Evolutionary conservation across 2,797 vertebrate species (phyloP).

Genomic region (Sebastes baramenuke): DNA sequence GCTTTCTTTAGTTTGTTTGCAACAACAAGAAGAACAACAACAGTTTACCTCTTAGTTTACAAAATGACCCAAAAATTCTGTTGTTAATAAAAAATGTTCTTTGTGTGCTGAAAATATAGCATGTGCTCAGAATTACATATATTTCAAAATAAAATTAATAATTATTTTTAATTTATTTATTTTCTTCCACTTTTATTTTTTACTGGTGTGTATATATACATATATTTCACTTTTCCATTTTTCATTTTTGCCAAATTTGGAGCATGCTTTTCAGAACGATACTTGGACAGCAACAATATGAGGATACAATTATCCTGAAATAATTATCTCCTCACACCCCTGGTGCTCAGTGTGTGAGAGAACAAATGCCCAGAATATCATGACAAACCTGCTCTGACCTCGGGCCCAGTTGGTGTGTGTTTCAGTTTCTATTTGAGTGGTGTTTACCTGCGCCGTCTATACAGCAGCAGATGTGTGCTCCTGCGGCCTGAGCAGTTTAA

Average conservation of each 20-base stretch:
- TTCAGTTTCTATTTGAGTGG: neutral
- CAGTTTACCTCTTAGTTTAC: neutral
- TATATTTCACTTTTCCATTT: neutral
- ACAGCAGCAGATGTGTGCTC: constrained; percentile 57
- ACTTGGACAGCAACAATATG: neutral
- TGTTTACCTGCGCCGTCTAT: constrained; percentile 40
- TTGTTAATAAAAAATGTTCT: neutral
- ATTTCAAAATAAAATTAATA: neutral
- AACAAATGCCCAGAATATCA: constrained; percentile 18
- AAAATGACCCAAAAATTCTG: neutral
- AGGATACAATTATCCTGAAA: neutral
- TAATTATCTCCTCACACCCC: neutral
- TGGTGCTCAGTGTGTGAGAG: neutral
- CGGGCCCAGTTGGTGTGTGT: neutral
- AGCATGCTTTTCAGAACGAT: too few relatives aligned
- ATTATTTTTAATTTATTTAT: too few relatives aligned
- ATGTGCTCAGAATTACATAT: neutral
- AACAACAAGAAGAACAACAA: neutral
- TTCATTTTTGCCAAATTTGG: too few relatives aligned
- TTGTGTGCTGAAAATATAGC: neutral
- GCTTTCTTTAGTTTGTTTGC: neutral
- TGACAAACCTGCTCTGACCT: constrained; percentile 24
- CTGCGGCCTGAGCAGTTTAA: constrained; percentile 41
- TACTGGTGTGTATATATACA: neutral
- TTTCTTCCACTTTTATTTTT: too few relatives aligned